Evolutionary conservation across 2,888 invertebrate species (phyloP).

Genomic region (Polyommatus iphigenia): DNA sequence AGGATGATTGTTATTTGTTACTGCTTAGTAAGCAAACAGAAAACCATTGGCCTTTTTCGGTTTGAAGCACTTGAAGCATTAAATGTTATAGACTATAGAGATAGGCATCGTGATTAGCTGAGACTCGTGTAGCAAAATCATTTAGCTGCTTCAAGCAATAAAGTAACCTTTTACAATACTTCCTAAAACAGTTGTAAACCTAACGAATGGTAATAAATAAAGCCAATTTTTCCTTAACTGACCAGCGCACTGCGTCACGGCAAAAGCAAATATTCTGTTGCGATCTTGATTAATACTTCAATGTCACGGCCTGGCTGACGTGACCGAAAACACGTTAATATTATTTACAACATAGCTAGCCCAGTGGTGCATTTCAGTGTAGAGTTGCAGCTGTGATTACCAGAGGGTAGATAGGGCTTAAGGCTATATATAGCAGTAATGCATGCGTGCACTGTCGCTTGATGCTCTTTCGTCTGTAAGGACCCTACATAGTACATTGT

Average conservation of each 20-base stretch:
- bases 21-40: background rate
- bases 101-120: background rate
- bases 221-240: background rate
- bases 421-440: background rate
- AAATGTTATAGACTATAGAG: background rate
- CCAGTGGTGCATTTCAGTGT: background rate
- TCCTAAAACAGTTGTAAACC: no score
- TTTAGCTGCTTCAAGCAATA: no score
- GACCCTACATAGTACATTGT: background rate
- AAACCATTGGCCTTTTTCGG: background rate
- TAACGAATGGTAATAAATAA: no score
- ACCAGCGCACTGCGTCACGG: background rate
- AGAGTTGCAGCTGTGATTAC: background rate
- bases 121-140: no score
- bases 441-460: background rate
- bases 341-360: background rate
- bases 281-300: slow-evolving; percentile 4
- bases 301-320: slow-evolving; percentile 2
- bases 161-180: no score
- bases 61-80: background rate
- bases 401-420: background rate
- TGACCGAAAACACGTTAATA: background rate
- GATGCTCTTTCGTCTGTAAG: background rate
- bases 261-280: background rate
- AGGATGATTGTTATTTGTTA: background rate